Conservation (phyloP, 53 echinoderm and acorn worm species). For the Antedon mediterranea region DNA sequence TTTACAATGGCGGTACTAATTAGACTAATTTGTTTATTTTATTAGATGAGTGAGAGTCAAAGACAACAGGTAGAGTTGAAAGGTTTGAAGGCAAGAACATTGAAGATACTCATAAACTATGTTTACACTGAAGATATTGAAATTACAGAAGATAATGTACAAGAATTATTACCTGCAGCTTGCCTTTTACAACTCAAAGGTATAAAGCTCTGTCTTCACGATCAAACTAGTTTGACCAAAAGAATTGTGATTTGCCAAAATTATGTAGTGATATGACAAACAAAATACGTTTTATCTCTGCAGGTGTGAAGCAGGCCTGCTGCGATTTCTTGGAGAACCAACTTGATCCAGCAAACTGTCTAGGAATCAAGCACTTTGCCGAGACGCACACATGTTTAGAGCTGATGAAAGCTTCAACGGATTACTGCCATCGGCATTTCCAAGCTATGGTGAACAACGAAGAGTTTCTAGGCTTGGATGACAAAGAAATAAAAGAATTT, state of each 20-base stretch:
- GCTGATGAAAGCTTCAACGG: constrained; percentile 24
- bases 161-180: constrained; percentile 52
- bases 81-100: constrained; percentile 42
- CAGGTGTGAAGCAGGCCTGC: constrained; percentile 51
- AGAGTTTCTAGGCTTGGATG: constrained; percentile 26
- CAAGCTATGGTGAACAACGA: constrained; percentile 25
- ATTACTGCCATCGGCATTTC: constrained; percentile 39
- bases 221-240: no score
- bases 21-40: background rate
- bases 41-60: constrained; percentile 52
- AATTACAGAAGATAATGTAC: constrained; percentile 60
- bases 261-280: no score
- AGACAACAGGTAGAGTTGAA: constrained; percentile 37
- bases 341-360: constrained; percentile 57
- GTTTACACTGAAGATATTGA: constrained; percentile 53
- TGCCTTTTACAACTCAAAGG: constrained; percentile 63
- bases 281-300: no score
- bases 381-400: constrained; percentile 40
- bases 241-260: no score
- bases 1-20: no score
- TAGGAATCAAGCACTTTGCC: constrained; percentile 53
- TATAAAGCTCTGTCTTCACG: no score
- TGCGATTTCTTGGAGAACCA: constrained; percentile 49
- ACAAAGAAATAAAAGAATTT: constrained; percentile 29
- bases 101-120: constrained; percentile 48